Evolutionary conservation across 1,140 invertebrate species (phyloP).

Genomic region (Brachystomella parvula): DNA sequence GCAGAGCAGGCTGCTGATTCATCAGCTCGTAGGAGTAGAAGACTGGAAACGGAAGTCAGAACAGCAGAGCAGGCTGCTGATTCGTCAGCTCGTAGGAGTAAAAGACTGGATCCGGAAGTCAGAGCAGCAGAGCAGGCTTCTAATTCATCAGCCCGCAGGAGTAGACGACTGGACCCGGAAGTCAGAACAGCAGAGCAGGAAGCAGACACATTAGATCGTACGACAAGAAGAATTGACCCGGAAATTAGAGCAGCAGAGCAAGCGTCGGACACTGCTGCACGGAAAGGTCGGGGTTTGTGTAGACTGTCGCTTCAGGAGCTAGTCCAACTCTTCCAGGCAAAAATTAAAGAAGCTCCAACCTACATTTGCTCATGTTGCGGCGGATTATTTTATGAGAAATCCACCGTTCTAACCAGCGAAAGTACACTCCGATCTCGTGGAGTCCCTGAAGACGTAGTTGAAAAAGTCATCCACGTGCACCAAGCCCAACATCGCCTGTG

Average conservation of each 20-base stretch:
- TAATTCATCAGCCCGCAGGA: too few species aligned
- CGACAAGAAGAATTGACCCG: neutral
- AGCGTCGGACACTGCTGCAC: neutral
- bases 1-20: too few species aligned
- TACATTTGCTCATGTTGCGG: constrained; percentile 22
- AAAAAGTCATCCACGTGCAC: neutral
- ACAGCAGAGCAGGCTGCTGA: too few species aligned
- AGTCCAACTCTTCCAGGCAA: neutral
- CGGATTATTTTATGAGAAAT: constrained; percentile 9
- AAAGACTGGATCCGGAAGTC: too few species aligned
- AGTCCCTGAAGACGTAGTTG: neutral
- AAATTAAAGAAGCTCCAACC: constrained; percentile 12
- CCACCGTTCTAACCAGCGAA: neutral
- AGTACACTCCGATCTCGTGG: neutral
- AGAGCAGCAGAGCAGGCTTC: too few species aligned
- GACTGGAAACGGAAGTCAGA: too few species aligned
- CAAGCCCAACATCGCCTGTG: neutral
- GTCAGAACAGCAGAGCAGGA: too few species aligned
- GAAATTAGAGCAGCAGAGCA: neutral
- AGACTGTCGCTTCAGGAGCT: neutral
- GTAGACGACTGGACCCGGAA: neutral
- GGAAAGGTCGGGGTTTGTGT: neutral
- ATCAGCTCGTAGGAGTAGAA: too few species aligned
- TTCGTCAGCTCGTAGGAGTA: too few species aligned
- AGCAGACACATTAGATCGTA: neutral